Evolutionary conservation across 2,888 invertebrate species (phyloP), one percentile per base, ranked within the genome.

Genomic region (Leptogaster cylindrica): DNA sequence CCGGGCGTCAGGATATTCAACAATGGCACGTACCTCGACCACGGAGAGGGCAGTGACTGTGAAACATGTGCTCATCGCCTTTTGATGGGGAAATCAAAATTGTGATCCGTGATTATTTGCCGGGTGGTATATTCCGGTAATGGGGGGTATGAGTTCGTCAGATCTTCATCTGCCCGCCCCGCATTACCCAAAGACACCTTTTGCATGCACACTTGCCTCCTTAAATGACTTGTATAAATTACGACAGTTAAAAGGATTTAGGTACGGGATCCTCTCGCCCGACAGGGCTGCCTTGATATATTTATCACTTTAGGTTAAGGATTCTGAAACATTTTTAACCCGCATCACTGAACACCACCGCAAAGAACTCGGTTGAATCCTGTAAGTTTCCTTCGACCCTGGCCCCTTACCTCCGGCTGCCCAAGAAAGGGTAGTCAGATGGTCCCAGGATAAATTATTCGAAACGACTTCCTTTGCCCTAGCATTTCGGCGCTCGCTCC

Each of bases 271-370:
- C 18, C 14, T 18, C 10, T 36, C 23, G 33, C 20, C 28, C 28
- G 28, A 61, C n/a, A 25, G 31, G 50, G 36, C n/a, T 27, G 23
- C 44, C 66, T 67, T 69, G 69, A 69, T 69, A 69, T 69, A 69
- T 69, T 69, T 69, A 69, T 69, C 67, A 69, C 69, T 65, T 65
- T 69, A 51, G 65, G 58, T 69, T 67, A 67, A 67, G 67, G 67
- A 46, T 67, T 65, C 61, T 51, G 55, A 69, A 67, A 67, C 58
- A 67, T 69, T 69, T 69, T 67, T 69, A 65, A 61, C 61, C 51
- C 65, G 65, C 58, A 51, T 69, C 67, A 69, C 51, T 69, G 67
- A 69, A 50, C 65, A 61, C 23, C 12, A 14, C 61, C 64, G 25
- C 41, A 61, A 33, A 28, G 44, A 61, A 44, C 18, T 5, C 18